A percentile compares a stretch with the other conserved stretches of the same genome.
phyloP scores from a whole-genome alignment of 2,113 vertebrate species.

The Python bivittatus region DNA sequence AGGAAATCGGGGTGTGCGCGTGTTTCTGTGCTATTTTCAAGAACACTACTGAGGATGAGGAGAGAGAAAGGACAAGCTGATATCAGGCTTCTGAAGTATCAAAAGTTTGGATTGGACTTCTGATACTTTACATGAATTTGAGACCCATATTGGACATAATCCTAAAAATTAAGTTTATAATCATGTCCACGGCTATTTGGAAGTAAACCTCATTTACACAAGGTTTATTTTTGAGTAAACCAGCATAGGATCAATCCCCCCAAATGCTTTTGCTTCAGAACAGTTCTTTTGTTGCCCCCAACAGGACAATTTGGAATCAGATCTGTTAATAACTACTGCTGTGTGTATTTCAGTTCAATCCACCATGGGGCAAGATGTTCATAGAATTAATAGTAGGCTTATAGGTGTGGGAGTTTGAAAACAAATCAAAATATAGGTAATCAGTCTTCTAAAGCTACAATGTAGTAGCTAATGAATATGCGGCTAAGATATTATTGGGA shows the following conservation, averaged over 20 bases:
- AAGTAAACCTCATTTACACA: not conserved
- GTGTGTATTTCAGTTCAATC: not conserved
- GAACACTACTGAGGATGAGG: not conserved
- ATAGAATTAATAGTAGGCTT: not conserved
- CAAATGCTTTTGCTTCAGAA: not conserved
- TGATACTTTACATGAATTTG: not conserved
- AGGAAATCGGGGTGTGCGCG: not conserved
- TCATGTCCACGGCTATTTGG: not conserved
- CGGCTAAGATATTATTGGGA: not conserved
- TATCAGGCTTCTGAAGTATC: not conserved
- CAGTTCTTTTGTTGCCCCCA: not conserved
- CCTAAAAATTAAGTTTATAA: not conserved
- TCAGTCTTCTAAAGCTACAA: not conserved
- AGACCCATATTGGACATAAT: too few species aligned
- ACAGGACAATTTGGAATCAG: not conserved
- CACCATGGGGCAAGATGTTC: not conserved
- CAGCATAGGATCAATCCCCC: not conserved
- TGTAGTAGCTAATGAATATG: not conserved
- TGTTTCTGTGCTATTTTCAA: not conserved
- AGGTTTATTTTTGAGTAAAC: not conserved
- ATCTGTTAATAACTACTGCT: not conserved
- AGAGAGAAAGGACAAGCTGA: not conserved
- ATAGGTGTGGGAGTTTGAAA: not conserved
- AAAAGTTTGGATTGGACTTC: not conserved
- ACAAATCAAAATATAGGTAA: not conserved